Evolutionary conservation across 2,797 vertebrate genomes (phyloP).

Genomic region (Microhierax caerulescens): DNA sequence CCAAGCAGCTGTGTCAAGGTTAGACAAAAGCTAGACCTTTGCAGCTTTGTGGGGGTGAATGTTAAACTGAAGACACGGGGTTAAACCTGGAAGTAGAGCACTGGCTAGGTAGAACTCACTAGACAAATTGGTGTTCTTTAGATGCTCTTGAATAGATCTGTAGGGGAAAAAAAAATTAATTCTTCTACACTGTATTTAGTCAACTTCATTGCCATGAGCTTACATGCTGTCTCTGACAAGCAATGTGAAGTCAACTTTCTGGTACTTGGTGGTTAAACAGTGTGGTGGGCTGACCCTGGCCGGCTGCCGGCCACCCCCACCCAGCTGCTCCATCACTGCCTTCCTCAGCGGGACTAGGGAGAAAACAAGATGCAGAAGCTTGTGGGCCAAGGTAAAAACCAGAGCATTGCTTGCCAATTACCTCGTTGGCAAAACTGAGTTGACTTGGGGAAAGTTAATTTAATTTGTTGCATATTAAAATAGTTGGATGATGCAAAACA

Average conservation of each 20-base stretch:
- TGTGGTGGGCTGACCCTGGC: neutral
- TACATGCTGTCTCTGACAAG: neutral
- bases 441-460: neutral
- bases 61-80: neutral
- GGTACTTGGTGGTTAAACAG: neutral
- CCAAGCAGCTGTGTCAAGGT: neutral
- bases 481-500: neutral
- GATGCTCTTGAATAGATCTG: neutral
- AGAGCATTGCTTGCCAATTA: neutral
- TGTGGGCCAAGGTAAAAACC: neutral
- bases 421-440: neutral
- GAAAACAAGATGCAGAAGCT: neutral
- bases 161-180: neutral
- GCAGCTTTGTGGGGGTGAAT: neutral
- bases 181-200: neutral
- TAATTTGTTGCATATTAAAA: neutral
- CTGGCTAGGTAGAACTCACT: neutral
- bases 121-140: neutral
- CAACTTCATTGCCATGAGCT: neutral
- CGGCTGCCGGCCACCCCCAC: neutral
- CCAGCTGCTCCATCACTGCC: neutral
- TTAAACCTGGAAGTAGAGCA: neutral
- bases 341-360: fast-evolving
- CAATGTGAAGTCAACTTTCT: neutral
- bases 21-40: neutral